These are phyloP conservation scores for Anoplophora glabripennis DNA, from an alignment of 1,140 invertebrate species.

Conservation along the genomic window DNA sequence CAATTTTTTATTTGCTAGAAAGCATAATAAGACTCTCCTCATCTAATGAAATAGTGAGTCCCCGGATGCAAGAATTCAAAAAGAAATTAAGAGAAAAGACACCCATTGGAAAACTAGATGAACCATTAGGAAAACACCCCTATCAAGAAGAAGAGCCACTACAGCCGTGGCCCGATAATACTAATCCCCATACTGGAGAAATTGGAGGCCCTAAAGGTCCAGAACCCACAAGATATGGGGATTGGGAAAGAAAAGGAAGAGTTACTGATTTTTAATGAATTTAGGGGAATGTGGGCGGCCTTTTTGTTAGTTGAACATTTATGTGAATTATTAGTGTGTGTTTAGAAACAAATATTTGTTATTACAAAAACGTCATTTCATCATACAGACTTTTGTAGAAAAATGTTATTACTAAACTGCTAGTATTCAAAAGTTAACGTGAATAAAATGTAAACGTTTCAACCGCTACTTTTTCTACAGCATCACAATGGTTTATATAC, in stretches of 20 bases:
- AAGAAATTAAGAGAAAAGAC: slow-evolving; percentile 63
- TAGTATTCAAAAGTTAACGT: no score
- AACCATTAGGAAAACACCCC: slow-evolving; percentile 57
- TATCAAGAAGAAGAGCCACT: slow-evolving; percentile 83
- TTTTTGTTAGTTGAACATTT: not conserved
- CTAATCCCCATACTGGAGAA: slow-evolving; percentile 92
- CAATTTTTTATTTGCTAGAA: not conserved
- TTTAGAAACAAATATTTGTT: no score
- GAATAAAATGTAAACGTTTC: no score
- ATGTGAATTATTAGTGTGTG: not conserved
- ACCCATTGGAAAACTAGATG: slow-evolving; percentile 57
- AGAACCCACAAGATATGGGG: slow-evolving; percentile 97
- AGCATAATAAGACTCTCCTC: not conserved
- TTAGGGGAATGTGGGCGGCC: no score
- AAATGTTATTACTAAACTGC: no score
- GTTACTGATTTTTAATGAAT: slow-evolving; percentile 89
- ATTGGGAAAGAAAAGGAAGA: slow-evolving; percentile 98
- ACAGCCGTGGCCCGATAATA: slow-evolving; percentile 80
- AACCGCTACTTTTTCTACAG: no score
- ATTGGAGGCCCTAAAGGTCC: slow-evolving; percentile 92
- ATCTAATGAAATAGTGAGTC: slow-evolving; percentile 35
- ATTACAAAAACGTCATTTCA: no score
- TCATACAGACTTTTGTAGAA: no score
- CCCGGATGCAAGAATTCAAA: slow-evolving; percentile 54
- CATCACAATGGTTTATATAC: no score